Base-by-base conservation (phyloP, 2,797 vertebrate genomes). In the Hippoglossus hippoglossus region DNA sequence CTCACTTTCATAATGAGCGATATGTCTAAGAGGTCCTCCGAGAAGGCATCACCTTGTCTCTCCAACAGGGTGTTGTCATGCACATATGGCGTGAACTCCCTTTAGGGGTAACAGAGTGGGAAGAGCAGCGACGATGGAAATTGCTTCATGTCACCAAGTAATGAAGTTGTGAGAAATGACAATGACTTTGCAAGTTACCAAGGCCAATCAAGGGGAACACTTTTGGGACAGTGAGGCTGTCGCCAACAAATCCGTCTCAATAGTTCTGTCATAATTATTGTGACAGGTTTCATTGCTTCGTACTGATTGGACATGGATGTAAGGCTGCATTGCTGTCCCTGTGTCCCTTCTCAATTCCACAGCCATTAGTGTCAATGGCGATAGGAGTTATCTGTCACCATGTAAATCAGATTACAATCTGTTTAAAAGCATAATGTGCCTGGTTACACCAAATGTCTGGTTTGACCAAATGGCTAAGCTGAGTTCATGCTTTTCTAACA, bases 141-240 rank as follows among this genome's bases (percentile, higher is more conserved):
- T 93, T 90, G 89, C 89, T 92, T 89, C 89, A 89, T 90, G 92
- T 88, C 86, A 86, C 71, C 79, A 82, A 87, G 89, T 92, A 91
- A 93, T 92, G 89, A 92, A 93, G 86, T 89, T 82, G 85, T 92
- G 90, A 93, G 86, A 89, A 90, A 94, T 90, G 89, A 92, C 85
- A 87, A 84, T 85, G 90, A 90, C 90, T 87, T 91, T 89, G 89
- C 61, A 28, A 89, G 86, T 76, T 73, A 91, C 89, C 88, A 90
- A 90, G 92, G 92, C 92, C 91, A 91, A 91, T 91, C 84, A 89
- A 84, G 79, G 81, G 80, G 77, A 89, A 78, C 82, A 86, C 85
- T 73, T 63, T 74, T 81, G 88, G 90, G 89, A 90, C 79, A 66
- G 63, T 6, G 58, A 77, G 67, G 57, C 68, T 61, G 65, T 74